phyloP scores from a whole-genome alignment of 2,888 invertebrate genomes.

The Cheilosia scutellata region DNA sequence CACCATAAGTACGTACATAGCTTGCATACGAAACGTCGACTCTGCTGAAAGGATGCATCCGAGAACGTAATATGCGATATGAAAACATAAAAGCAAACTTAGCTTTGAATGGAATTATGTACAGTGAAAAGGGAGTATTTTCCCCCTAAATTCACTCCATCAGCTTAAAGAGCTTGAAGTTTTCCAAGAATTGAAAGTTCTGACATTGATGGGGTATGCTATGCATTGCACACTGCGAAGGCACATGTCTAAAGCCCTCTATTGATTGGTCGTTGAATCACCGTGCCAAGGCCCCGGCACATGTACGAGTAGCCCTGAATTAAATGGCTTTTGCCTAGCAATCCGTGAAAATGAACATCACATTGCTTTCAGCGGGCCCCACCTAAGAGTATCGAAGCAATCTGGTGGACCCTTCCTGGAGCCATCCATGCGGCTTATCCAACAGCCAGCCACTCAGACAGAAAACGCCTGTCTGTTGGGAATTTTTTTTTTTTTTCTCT shows the following conservation, averaged over 20 bases:
- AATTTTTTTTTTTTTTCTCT: not conserved
- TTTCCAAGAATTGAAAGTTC: slow-evolving; percentile 14
- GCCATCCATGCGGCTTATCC: slow-evolving; percentile 37
- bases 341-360: slow-evolving; percentile 48
- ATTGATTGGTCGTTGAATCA: slow-evolving; percentile 39
- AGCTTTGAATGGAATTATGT: slow-evolving; percentile 22
- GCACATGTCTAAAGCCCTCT: not conserved
- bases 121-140: not conserved
- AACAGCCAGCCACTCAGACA: slow-evolving; percentile 24
- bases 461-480: not conserved
- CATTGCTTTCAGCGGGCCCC: slow-evolving; percentile 42
- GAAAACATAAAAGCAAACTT: slow-evolving; percentile 23
- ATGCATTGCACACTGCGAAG: not conserved
- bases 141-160: slow-evolving; percentile 4
- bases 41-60: slow-evolving; percentile 36
- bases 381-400: slow-evolving; percentile 29
- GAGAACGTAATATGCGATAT: slow-evolving; percentile 39
- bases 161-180: slow-evolving; percentile 24
- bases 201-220: slow-evolving; percentile 17
- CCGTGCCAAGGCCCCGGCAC: slow-evolving; percentile 17
- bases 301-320: slow-evolving; percentile 10
- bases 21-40: slow-evolving; percentile 8
- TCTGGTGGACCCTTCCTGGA: slow-evolving; percentile 22
- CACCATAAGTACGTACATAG: not conserved
- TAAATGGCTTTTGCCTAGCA: slow-evolving; percentile 41